These are phyloP conservation scores for Lophius americanus DNA, from an alignment of 2,797 vertebrate genomes.

Conservation along the genomic window DNA sequence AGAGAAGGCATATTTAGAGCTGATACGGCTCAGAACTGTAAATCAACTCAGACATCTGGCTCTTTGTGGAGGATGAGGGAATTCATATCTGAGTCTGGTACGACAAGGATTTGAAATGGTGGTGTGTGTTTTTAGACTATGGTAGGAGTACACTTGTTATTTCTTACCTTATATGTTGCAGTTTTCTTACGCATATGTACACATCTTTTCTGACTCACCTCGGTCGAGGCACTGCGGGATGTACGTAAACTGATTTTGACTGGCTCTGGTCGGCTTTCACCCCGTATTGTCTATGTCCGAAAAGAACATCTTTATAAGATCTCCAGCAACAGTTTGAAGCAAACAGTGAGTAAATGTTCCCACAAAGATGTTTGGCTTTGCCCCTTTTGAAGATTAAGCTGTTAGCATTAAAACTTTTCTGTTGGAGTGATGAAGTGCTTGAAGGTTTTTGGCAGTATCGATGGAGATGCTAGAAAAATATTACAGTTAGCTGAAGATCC, in stretches of 20 bases:
- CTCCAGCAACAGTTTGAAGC: slow-evolving; percentile 61
- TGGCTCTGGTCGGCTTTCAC: slow-evolving; percentile 48
- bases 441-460: slow-evolving; percentile 49
- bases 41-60: slow-evolving; percentile 50
- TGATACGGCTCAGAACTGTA: slow-evolving; percentile 49
- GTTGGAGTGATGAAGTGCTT: slow-evolving; percentile 50
- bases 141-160: not conserved
- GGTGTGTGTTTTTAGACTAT: slow-evolving; percentile 2
- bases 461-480: slow-evolving; percentile 38
- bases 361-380: slow-evolving; percentile 66
- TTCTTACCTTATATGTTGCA: not conserved
- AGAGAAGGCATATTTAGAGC: slow-evolving; percentile 64
- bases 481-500: slow-evolving; percentile 36
- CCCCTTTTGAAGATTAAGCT: slow-evolving; percentile 44
- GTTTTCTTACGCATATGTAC: slow-evolving; percentile 14
- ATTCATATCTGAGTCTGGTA: slow-evolving; percentile 19
- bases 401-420: slow-evolving; percentile 55
- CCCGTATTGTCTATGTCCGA: slow-evolving; percentile 49
- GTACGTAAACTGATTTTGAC: slow-evolving; percentile 45
- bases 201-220: slow-evolving; percentile 18
- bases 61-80: slow-evolving; percentile 34
- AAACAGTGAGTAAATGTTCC: slow-evolving; percentile 68
- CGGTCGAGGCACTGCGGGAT: slow-evolving; percentile 18
- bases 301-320: slow-evolving; percentile 70
- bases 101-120: slow-evolving; percentile 10